Conservation (phyloP, 2,113 vertebrate genomes). For the Orthonyx spaldingii region DNA sequence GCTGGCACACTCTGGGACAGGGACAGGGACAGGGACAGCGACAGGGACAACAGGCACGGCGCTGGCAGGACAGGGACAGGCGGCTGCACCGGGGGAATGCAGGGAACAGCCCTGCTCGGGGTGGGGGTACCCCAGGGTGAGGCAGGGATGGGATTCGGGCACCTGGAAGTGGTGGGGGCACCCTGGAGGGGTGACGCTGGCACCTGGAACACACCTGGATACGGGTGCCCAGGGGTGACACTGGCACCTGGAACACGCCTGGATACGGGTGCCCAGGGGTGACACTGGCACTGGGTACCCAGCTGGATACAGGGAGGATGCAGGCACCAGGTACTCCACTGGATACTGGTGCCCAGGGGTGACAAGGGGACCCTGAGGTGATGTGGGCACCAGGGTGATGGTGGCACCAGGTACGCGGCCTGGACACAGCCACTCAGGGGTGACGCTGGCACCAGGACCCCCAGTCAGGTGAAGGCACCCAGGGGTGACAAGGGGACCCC, state of each 20-base stretch:
- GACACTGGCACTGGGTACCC: background rate
- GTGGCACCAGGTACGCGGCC: background rate
- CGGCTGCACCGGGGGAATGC: background rate
- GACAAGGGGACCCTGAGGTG: accelerated
- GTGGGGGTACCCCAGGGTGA: background rate
- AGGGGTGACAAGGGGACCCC: background rate
- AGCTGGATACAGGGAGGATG: background rate
- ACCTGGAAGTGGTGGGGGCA: background rate
- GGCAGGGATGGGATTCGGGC: background rate
- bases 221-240: background rate
- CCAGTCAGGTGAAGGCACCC: accelerated
- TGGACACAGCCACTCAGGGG: too few relatives aligned
- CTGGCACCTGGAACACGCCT: background rate
- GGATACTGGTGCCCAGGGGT: background rate
- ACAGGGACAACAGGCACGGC: too few relatives aligned
- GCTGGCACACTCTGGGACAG: background rate
- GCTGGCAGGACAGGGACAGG: too few relatives aligned
- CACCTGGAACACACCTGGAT: background rate
- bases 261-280: background rate
- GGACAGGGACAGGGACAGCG: background rate
- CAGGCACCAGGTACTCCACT: background rate
- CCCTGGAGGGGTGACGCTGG: background rate
- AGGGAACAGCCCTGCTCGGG: accelerated
- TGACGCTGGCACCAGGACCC: background rate
- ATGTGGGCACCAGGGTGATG: background rate